Percentiles rank a stretch among this genome's conserved stretches.
phyloP scores from a whole-genome alignment of 2,797 vertebrate species.

The Sebastes hubbsi region DNA sequence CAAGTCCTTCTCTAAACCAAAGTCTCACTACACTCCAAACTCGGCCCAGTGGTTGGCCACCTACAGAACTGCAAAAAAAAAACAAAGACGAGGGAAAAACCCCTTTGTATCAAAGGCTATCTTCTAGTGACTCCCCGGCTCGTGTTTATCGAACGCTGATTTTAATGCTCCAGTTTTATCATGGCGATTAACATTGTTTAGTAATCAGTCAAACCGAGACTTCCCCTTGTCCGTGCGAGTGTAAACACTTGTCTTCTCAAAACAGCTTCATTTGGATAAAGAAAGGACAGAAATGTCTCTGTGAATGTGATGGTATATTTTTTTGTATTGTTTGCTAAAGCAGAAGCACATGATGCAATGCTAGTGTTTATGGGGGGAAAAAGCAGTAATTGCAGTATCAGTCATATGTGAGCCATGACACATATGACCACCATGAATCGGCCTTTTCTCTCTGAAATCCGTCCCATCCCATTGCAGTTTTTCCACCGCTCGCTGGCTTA shows the following conservation, averaged over 20 bases:
- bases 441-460: constrained; percentile 47
- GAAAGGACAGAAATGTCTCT: constrained; percentile 64
- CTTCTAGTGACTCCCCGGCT: constrained; percentile 62
- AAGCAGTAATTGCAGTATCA: constrained; percentile 64
- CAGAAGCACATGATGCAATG: constrained; percentile 60
- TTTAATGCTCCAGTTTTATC: constrained; percentile 80
- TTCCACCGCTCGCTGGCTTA: constrained; percentile 33
- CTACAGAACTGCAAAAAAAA: constrained; percentile 56
- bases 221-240: constrained; percentile 64
- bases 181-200: constrained; percentile 79
- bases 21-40: constrained; percentile 65
- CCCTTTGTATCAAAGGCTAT: constrained; percentile 73
- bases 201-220: constrained; percentile 72
- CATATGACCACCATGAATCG: constrained; percentile 64
- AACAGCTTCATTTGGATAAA: constrained; percentile 64
- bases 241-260: constrained; percentile 77
- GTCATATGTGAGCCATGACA: constrained; percentile 61
- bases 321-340: constrained; percentile 58
- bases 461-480: constrained; percentile 37
- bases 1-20: constrained; percentile 71
- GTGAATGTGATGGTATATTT: constrained; percentile 53
- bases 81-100: constrained; percentile 52
- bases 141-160: constrained; percentile 76
- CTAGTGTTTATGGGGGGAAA: constrained; percentile 53
- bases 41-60: constrained; percentile 70